A percentile compares a stretch with the other conserved stretches of the same genome.
These are phyloP conservation scores for Cyclopterus lumpus DNA, from an alignment of 2,797 vertebrate genomes.

Conservation along the genomic window DNA sequence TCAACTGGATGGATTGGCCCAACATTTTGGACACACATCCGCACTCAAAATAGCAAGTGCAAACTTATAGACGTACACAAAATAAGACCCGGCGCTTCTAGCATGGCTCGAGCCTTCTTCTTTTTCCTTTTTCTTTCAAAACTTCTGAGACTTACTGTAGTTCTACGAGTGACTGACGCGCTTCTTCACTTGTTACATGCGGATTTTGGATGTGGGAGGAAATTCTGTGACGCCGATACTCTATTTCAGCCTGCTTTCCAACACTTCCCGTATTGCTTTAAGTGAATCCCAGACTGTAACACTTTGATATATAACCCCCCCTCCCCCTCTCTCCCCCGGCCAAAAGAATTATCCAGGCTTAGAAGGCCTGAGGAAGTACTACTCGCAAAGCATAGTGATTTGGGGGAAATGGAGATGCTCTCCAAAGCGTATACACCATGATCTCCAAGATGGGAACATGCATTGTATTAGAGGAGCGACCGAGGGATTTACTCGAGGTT, in stretches of 20 bases:
- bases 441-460: conserved; percentile 36
- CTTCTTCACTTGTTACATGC: conserved; percentile 1
- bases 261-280: conserved; percentile 19
- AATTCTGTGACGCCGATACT: not conserved
- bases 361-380: conserved; percentile 46
- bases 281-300: conserved; percentile 34
- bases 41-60: not conserved
- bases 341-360: conserved; percentile 51
- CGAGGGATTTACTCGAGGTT: conserved; percentile 44
- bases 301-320: conserved; percentile 30
- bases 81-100: not conserved
- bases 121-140: not conserved
- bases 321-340: not conserved
- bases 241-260: conserved; percentile 16
- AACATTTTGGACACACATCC: not conserved
- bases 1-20: not conserved
- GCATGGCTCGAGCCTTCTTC: not conserved
- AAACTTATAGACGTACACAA: not conserved
- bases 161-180: not conserved
- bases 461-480: conserved; percentile 43
- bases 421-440: conserved; percentile 44
- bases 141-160: not conserved
- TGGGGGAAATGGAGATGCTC: conserved; percentile 23
- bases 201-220: conserved; percentile 1
- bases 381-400: conserved; percentile 54